Conservation (phyloP, 2,888 invertebrate species). For the Acanthoscelides obtectus region DNA sequence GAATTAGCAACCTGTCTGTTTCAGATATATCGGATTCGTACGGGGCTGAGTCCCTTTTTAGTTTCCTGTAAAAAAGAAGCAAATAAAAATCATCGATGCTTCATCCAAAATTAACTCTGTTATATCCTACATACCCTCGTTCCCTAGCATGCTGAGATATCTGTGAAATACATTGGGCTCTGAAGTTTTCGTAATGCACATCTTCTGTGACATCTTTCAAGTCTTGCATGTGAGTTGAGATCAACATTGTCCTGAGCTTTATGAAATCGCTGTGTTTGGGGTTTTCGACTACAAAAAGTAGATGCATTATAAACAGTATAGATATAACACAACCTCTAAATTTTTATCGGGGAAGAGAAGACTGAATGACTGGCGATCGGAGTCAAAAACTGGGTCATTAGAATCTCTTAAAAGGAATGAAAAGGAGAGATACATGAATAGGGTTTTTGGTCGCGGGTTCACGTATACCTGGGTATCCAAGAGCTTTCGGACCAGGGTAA, state of each 20-base stretch:
- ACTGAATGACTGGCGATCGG: too few species aligned
- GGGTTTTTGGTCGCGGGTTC: too few species aligned
- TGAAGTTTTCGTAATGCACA: conserved; percentile 92
- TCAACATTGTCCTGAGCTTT: conserved; percentile 83
- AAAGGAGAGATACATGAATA: too few species aligned
- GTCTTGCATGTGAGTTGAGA: conserved; percentile 97
- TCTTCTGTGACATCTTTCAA: conserved; percentile 91
- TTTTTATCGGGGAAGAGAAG: too few species aligned
- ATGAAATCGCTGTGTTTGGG: conserved; percentile 94
- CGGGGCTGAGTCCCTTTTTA: conserved; percentile 84
- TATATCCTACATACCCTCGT: conserved; percentile 57
- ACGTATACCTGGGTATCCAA: too few species aligned
- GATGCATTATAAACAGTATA: too few species aligned
- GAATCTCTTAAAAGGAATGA: too few species aligned
- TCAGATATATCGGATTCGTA: conserved; percentile 73
- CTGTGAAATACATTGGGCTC: conserved; percentile 92
- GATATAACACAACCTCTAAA: too few species aligned
- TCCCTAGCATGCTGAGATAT: conserved; percentile 87
- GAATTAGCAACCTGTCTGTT: conserved; percentile 80
- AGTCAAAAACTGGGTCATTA: too few species aligned
- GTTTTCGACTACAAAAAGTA: conserved; percentile 68
- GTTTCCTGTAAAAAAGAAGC: conserved; percentile 58
- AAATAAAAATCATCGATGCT: background rate
- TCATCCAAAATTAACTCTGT: background rate
- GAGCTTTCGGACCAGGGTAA: too few species aligned